phyloP scores from a whole-genome alignment of 92 coral and sea anemone species.

The Actinostola sp. region DNA sequence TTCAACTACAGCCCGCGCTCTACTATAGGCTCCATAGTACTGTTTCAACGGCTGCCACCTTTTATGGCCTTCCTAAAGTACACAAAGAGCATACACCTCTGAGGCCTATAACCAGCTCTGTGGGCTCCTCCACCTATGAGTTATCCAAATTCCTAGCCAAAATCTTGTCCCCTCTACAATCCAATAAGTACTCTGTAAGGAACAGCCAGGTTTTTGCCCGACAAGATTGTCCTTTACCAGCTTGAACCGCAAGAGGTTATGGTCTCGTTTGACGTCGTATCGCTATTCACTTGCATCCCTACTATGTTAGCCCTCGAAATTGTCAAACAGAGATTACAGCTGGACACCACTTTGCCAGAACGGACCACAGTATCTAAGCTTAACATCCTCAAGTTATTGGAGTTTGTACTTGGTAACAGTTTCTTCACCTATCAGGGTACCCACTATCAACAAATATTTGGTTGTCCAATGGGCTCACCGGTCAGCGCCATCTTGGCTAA shows the following conservation, averaged over 20 bases:
- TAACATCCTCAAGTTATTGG: too few relatives aligned
- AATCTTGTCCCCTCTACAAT: neutral
- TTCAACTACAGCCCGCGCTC: slow-evolving; percentile 9
- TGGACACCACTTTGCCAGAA: too few relatives aligned
- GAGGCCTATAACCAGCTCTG: slow-evolving; percentile 33
- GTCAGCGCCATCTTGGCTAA: too few relatives aligned
- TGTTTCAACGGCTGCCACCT: slow-evolving; percentile 19
- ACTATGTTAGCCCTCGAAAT: slow-evolving; percentile 22
- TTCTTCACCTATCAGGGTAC: too few relatives aligned
- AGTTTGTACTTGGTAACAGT: too few relatives aligned
- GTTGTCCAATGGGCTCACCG: too few relatives aligned
- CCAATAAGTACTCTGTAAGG: slow-evolving; percentile 15
- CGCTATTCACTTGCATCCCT: slow-evolving; percentile 33
- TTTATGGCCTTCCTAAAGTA: slow-evolving; percentile 36
- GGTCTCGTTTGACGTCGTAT: slow-evolving; percentile 28
- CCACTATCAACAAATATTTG: too few relatives aligned
- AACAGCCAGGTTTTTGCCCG: slow-evolving; percentile 5
- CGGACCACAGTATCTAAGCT: too few relatives aligned
- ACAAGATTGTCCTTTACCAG: neutral
- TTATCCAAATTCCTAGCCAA: slow-evolving; percentile 11
- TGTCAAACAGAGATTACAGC: neutral
- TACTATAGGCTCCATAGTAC: slow-evolving; percentile 30
- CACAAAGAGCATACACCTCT: slow-evolving; percentile 34
- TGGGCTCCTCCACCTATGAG: slow-evolving; percentile 12
- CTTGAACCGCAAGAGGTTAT: slow-evolving; percentile 20